Base-by-base conservation (phyloP, 2,113 vertebrate genomes). In the Paracyprichromis sp. region DNA sequence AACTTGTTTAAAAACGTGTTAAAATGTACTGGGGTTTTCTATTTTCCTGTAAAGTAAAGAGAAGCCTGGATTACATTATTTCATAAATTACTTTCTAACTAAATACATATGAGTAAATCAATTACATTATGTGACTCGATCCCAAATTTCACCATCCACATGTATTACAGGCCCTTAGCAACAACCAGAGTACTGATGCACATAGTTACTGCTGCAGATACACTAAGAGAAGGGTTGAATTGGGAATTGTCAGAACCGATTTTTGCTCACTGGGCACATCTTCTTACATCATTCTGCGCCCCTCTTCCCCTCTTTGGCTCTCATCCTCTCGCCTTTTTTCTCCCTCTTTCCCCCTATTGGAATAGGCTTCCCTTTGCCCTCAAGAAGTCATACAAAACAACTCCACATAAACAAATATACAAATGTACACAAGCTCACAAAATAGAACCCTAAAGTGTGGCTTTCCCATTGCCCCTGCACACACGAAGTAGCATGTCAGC, bases 401-500 rank as follows among this genome's bases (percentile, higher is more conserved):
- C 36, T 47, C 45, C 73, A 76, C 36, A 84, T 43, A 83, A n/a
- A 84, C 80, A 87, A 80, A 88, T 31, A 69, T 43, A 76, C 84
- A 40, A 29, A 61, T 45, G 29, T 8, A 80, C 59, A 78, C 21
- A 57, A 24, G 61, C 61, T 81, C 3, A 83, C n/a, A 83, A 85
- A 88, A 83, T 43, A 87, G 83, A 36, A 84, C 83, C 94, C 94
- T 83, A 86, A 73, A 91, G 94, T 89, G 79, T 8, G 94, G 94
- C 92, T 93, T 95, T 92, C 92, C 95, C 89, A 90, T 87, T 93
- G 92, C 90, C 93, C 90, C 84, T 90, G 76, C 86, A 89, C 82
- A 94, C 91, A 89, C 43, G 3, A 82, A 92, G 88, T 82, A 79
- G 50, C 87, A 83, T 93, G 95, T 95, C 95, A 94, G 88, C 83